These are phyloP conservation scores for Eriocheir sinensis DNA, from an alignment of 1,140 invertebrate species.

Conservation along the genomic window DNA sequence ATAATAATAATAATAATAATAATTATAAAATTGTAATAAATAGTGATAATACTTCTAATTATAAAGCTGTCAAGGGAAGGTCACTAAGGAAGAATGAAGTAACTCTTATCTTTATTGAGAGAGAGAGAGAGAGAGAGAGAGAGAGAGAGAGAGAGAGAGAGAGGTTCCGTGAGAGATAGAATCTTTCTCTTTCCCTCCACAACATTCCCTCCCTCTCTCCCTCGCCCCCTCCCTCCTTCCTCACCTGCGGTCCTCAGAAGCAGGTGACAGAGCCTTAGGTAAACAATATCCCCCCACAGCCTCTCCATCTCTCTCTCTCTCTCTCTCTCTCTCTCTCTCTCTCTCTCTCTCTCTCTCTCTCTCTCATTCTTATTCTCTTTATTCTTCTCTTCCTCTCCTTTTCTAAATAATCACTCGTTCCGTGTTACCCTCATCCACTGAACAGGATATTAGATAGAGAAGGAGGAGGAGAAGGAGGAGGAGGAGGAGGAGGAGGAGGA, in stretches of 20 bases:
- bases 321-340: slow-evolving; percentile 38
- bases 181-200: neutral
- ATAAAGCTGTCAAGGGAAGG: too few species aligned
- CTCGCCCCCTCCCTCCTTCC: neutral
- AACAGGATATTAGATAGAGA: too few species aligned
- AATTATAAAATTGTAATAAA: too few species aligned
- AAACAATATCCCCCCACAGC: neutral
- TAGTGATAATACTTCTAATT: too few species aligned
- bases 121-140: slow-evolving; percentile 24
- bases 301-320: slow-evolving; percentile 7
- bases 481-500: neutral
- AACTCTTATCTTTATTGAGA: neutral
- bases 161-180: neutral
- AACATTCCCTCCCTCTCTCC: neutral
- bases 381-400: neutral
- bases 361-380: neutral
- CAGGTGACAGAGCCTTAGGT: too few species aligned
- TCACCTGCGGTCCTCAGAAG: neutral
- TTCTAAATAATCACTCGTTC: neutral
- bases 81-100: too few species aligned
- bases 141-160: slow-evolving; percentile 14
- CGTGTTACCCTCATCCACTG: neutral
- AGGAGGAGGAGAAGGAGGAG: neutral
- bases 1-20: too few species aligned
- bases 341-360: slow-evolving; percentile 43